Evolutionary conservation across 2,888 invertebrate genomes (phyloP).

Genomic region (Acrocera orbiculus): DNA sequence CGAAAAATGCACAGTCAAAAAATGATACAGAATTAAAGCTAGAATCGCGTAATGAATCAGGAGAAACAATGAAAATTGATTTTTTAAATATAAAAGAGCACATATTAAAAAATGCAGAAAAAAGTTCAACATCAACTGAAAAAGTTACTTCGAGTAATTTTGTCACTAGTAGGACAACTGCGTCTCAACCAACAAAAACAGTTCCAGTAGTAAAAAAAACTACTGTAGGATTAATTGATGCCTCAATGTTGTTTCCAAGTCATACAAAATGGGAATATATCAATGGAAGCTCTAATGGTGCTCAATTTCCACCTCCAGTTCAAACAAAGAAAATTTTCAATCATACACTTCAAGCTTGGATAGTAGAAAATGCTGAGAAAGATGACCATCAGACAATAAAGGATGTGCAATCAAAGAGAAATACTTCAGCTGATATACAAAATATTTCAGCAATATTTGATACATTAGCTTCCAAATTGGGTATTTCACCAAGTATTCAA

Average conservation of each 20-base stretch:
- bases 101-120: constrained; percentile 17
- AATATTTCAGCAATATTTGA: constrained; percentile 49
- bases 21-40: constrained; percentile 8
- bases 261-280: constrained; percentile 40
- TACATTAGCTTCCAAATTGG: constrained; percentile 38
- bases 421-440: constrained; percentile 34
- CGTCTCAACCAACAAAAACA: constrained; percentile 2
- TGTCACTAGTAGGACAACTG: constrained; percentile 2
- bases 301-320: constrained; percentile 19
- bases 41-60: constrained; percentile 16
- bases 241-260: constrained; percentile 27
- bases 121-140: neutral
- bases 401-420: constrained; percentile 23
- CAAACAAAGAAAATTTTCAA: constrained; percentile 39
- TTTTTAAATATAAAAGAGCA: constrained; percentile 31
- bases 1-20: constrained; percentile 17
- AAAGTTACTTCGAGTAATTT: neutral
- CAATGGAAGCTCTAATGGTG: constrained; percentile 26
- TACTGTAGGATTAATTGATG: constrained; percentile 20
- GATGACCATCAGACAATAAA: constrained; percentile 21
- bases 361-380: constrained; percentile 35
- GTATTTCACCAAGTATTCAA: constrained; percentile 24
- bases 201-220: constrained; percentile 1
- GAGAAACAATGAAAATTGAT: constrained; percentile 19
- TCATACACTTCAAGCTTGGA: constrained; percentile 44